phyloP scores from a whole-genome alignment of 2,888 invertebrate species.

The Limnephilus rhombicus region DNA sequence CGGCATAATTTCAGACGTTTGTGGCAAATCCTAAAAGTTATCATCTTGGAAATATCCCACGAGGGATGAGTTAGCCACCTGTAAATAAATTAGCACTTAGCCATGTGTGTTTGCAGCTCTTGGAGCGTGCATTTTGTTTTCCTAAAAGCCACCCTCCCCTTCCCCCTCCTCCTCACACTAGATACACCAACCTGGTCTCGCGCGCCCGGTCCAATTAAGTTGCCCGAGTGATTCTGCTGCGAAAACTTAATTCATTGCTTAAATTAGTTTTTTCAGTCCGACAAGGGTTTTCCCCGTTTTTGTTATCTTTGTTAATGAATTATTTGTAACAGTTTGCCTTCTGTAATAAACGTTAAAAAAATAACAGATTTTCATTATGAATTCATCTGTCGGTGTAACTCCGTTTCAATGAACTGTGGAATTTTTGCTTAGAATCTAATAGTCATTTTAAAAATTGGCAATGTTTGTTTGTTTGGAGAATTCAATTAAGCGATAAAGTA shows the following conservation, averaged over 20 bases:
- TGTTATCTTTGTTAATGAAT: background rate
- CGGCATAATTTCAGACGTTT: background rate
- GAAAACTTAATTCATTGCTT: background rate
- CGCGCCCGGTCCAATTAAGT: background rate
- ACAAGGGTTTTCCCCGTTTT: background rate
- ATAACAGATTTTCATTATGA: no score
- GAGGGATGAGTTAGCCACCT: background rate
- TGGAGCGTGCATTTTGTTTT: conserved; percentile 31
- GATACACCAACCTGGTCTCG: background rate
- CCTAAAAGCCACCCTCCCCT: background rate
- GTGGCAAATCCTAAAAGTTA: background rate
- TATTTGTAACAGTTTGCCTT: no score
- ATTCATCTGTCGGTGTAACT: no score
- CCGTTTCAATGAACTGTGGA: no score
- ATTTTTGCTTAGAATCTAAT: no score
- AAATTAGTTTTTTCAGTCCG: background rate
- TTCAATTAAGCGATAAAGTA: no score
- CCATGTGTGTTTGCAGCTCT: conserved; percentile 18
- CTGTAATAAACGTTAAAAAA: no score
- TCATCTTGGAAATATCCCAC: conserved; percentile 18
- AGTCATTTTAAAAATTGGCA: no score
- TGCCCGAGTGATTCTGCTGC: background rate
- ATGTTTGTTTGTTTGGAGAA: no score
- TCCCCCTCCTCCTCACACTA: background rate
- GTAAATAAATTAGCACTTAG: conserved; percentile 40